Percentiles rank a stretch among this genome's conserved stretches.
phyloP scores from a whole-genome alignment of 2,797 vertebrate species.

The Argentina silus region DNA sequence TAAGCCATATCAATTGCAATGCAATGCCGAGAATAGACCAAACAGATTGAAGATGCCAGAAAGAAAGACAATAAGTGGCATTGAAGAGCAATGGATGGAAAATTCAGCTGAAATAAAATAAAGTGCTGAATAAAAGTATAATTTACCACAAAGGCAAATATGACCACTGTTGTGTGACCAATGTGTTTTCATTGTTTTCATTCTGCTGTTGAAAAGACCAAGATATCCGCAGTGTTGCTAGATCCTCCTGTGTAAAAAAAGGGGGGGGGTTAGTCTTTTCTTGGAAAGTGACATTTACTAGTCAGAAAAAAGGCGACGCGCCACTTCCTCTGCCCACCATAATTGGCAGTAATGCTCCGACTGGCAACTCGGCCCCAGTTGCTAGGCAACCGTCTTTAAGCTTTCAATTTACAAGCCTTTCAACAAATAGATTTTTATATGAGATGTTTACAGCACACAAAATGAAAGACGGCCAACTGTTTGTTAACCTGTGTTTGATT shows the following conservation, averaged over 20 bases:
- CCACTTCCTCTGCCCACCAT: constrained; percentile 56
- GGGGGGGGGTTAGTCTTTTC: constrained; percentile 44
- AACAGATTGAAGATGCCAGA: too few species aligned
- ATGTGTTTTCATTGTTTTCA: constrained; percentile 38
- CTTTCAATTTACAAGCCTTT: constrained; percentile 70
- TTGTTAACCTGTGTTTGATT: constrained; percentile 62
- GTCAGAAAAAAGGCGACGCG: constrained; percentile 38
- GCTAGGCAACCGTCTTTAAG: constrained; percentile 73
- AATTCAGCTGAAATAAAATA: too few species aligned
- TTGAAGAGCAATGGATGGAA: too few species aligned
- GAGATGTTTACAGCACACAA: constrained; percentile 61
- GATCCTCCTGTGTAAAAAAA: constrained; percentile 39
- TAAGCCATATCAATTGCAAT: too few species aligned
- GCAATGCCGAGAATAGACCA: too few species aligned
- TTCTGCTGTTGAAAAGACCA: constrained; percentile 18
- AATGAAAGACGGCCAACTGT: constrained; percentile 60
- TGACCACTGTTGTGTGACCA: neutral
- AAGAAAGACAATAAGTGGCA: too few species aligned
- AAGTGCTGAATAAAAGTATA: too few species aligned
- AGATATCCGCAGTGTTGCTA: constrained; percentile 23
- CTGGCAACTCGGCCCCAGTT: constrained; percentile 66
- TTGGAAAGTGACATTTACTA: constrained; percentile 50
- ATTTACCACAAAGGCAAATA: too few species aligned
- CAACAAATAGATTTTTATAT: constrained; percentile 65
- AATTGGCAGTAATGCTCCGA: constrained; percentile 70